Percentiles rank a stretch among this genome's conserved stretches.
These are phyloP conservation scores for Dioctria linearis DNA, from an alignment of 2,888 invertebrate genomes.

Conservation along the genomic window DNA sequence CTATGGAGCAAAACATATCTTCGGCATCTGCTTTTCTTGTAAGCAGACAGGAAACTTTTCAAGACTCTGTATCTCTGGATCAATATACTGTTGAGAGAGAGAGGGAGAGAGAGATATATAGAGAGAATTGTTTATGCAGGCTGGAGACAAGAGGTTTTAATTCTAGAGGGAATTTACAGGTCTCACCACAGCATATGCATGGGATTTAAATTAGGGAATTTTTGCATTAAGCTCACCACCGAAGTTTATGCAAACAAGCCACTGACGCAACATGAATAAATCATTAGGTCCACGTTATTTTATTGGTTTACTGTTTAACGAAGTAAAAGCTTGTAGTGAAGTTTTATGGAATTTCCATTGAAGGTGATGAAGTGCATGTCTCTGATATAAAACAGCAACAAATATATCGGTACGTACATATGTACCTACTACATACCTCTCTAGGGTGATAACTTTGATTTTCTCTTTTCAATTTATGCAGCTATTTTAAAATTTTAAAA, in stretches of 20 bases:
- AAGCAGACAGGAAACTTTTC: slow-evolving; percentile 2
- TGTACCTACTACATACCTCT: too few relatives aligned
- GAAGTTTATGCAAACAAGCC: slow-evolving; percentile 20
- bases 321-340: neutral
- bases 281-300: slow-evolving; percentile 8
- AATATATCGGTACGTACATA: neutral
- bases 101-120: too few relatives aligned
- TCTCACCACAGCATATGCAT: slow-evolving; percentile 7
- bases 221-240: slow-evolving; percentile 27
- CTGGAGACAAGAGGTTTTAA: neutral
- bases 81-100: neutral
- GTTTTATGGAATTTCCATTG: neutral
- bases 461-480: neutral
- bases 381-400: neutral
- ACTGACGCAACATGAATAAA: slow-evolving; percentile 28
- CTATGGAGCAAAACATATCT: neutral
- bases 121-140: neutral
- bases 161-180: slow-evolving; percentile 26
- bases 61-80: neutral
- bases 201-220: slow-evolving; percentile 34
- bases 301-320: neutral
- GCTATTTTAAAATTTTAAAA: neutral
- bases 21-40: neutral
- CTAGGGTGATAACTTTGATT: neutral
- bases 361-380: neutral